Evolutionary conservation across 2,113 vertebrate species (phyloP), one percentile per base, ranked within the genome.

Genomic region (Tympanuchus pallidicinctus): DNA sequence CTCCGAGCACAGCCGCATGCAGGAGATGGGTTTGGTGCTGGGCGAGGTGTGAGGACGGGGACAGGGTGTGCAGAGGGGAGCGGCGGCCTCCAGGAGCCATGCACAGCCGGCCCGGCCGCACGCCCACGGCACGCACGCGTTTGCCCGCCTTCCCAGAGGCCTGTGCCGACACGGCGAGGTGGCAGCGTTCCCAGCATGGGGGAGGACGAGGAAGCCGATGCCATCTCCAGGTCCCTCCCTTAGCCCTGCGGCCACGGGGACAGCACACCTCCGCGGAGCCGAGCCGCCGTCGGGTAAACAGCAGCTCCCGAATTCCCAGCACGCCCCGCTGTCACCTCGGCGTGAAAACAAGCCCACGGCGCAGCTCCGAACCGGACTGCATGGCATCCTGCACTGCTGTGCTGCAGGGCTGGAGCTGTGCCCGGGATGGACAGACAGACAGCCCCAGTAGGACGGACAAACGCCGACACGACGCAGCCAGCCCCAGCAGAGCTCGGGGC

Each of bases 131-230:
- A 85, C 93, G 38, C 77, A 75, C 86, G 66, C 13, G 9, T 60
- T 87, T 75, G 77, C 80, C 63, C 10, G 1, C 76, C 19, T 16
- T 84, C 70, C 88, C 73, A 74, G 48, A 63, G 87, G 77, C 95
- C 43, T 96, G 95, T 93, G 87, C 95, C 45, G 91, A 96, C 94
- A 93, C 3, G 54, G 91, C 21, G 22, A 91, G 66, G 84, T 91
- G 81, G 94, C 94, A 63, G 4, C 89, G 25, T 89, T 87, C 92
- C 95, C 92, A 84, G 40, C 66, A n/a, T 0, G 32, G 66, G 84
- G 92, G 88, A 95, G 50, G 88, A 94, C 61, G 66, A 93, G 71
- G 82, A 92, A 89, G 90, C 65, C 2, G 84, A 90, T 93, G 96
- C 54, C 94, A 92, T 94, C 94, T 92, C 78, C 1, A 0, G 78